Evolutionary conservation across 35 echinoderm and acorn worm species (phyloP).

Genomic region (Apostichopus parvimensis): DNA sequence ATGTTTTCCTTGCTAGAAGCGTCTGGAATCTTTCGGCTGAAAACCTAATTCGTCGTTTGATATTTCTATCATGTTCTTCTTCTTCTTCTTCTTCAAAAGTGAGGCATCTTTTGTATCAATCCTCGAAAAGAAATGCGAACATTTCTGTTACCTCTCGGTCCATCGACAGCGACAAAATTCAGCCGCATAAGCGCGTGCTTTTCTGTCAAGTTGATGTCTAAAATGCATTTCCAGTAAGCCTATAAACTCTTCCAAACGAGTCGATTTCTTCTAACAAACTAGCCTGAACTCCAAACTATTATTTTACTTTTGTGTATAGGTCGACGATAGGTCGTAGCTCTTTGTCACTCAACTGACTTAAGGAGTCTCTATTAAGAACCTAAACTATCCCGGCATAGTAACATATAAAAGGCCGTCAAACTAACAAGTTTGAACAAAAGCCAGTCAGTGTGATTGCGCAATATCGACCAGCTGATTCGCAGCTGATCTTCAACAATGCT

Average conservation of each 20-base stretch:
- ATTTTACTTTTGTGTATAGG: neutral
- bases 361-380: too few relatives aligned
- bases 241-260: too few relatives aligned
- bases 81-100: neutral
- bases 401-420: neutral
- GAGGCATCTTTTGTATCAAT: neutral
- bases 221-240: constrained; percentile 43
- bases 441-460: constrained; percentile 10
- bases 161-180: constrained; percentile 36
- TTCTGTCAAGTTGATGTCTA: constrained; percentile 22
- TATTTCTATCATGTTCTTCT: neutral
- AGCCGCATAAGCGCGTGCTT: constrained; percentile 21
- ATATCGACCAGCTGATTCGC: constrained; percentile 44
- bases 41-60: too few relatives aligned
- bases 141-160: constrained; percentile 5
- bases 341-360: too few relatives aligned
- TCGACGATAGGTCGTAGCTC: neutral
- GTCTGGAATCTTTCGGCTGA: too few relatives aligned
- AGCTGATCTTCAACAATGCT: constrained; percentile 14
- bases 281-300: neutral
- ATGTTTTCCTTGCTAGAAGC: too few relatives aligned
- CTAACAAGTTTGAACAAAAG: neutral
- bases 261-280: neutral
- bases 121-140: neutral
- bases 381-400: neutral